Evolutionary conservation across 64 coral and sea anemone species (phyloP).

Genomic region (Montipora capricornis): DNA sequence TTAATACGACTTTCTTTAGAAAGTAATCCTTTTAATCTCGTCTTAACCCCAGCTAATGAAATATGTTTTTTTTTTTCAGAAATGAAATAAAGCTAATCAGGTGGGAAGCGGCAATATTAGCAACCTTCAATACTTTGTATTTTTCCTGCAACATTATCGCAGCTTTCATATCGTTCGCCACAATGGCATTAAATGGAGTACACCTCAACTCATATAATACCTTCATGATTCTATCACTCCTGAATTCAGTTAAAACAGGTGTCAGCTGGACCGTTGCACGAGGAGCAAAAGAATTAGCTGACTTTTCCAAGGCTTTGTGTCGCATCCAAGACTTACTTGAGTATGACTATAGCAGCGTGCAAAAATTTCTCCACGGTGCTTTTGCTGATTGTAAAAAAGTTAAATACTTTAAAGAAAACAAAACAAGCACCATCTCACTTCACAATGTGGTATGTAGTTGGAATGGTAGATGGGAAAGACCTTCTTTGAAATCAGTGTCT

Average conservation of each 20-base stretch:
- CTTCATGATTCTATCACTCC: no score
- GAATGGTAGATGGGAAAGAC: no score
- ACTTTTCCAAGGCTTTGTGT: conserved; percentile 18
- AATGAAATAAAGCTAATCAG: conserved; percentile 65
- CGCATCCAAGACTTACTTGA: conserved; percentile 48
- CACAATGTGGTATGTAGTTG: background rate
- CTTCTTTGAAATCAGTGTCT: no score
- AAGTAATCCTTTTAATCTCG: no score
- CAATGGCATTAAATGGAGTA: conserved; percentile 44
- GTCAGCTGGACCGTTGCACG: conserved; percentile 33
- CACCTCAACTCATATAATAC: conserved; percentile 68
- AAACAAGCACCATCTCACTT: background rate
- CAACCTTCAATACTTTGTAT: conserved; percentile 62
- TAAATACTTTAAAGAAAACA: background rate
- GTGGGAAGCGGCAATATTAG: conserved; percentile 59
- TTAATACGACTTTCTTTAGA: no score
- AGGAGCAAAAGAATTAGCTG: conserved; percentile 5
- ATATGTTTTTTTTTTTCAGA: conserved; percentile 14
- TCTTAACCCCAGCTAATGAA: no score
- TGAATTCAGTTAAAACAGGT: conserved; percentile 61
- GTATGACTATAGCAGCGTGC: background rate
- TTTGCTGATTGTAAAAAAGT: background rate
- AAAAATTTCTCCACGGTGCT: background rate
- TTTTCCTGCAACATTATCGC: conserved; percentile 70
- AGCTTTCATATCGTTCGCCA: conserved; percentile 60